phyloP scores from a whole-genome alignment of 1,140 invertebrate species.

The Lamellibrachia luymesi region DNA sequence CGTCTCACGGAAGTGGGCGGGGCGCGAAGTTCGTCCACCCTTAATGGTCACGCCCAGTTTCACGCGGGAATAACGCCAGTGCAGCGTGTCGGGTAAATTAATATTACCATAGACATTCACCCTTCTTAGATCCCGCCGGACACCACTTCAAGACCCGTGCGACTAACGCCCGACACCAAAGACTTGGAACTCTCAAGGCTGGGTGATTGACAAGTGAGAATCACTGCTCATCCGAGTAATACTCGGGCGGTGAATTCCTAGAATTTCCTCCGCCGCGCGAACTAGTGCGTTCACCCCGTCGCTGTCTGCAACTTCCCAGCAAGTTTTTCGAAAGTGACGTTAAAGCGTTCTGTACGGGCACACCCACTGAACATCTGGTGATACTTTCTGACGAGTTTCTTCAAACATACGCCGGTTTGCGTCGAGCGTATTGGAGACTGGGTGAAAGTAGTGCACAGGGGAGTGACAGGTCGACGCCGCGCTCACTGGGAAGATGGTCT shows the following conservation, averaged over 20 bases:
- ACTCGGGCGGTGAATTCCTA: background rate
- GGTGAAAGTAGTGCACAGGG: background rate
- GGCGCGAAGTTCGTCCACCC: background rate
- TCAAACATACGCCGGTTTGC: background rate
- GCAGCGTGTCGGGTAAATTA: background rate
- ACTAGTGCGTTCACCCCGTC: background rate
- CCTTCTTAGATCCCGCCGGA: background rate
- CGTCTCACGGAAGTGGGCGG: background rate
- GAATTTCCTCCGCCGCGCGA: background rate
- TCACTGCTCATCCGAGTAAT: background rate
- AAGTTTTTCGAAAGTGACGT: background rate
- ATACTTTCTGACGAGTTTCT: background rate
- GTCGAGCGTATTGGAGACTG: background rate
- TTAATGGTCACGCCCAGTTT: background rate
- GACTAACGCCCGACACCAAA: background rate
- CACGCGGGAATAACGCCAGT: background rate
- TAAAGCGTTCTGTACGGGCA: background rate
- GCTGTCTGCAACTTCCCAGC: background rate
- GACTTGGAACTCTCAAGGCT: background rate
- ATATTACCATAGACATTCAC: background rate
- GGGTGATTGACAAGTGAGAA: background rate
- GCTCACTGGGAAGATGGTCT: conserved; percentile 3
- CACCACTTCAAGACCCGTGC: background rate
- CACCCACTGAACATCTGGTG: background rate
- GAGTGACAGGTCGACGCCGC: background rate